Conservation (phyloP, 2,888 invertebrate genomes). For the Stenchaetothrips biformis region DNA sequence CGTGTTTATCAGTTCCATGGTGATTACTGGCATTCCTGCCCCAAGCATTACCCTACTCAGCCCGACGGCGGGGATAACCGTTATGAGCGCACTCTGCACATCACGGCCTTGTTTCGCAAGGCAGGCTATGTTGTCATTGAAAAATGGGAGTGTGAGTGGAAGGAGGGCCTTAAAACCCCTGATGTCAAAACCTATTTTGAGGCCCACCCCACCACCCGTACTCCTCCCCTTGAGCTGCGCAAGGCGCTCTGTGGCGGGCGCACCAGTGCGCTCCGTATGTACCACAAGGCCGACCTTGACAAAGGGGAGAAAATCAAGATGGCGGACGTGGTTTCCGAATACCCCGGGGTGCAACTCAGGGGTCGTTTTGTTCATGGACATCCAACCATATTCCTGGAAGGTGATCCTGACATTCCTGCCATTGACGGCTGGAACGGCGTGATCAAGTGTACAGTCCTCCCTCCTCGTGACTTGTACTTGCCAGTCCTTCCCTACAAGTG, state of each 20-base stretch:
- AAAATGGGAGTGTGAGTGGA: no score
- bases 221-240: constrained; percentile 36
- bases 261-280: constrained; percentile 32
- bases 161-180: not conserved
- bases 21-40: constrained; percentile 34
- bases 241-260: constrained; percentile 40
- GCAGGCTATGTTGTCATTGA: no score
- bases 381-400: not conserved
- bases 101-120: no score
- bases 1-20: constrained; percentile 34
- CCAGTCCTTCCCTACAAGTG: constrained; percentile 39
- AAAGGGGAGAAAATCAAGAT: not conserved
- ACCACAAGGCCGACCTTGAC: no score
- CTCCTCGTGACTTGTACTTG: constrained; percentile 31
- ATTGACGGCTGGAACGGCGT: constrained; percentile 29
- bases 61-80: no score
- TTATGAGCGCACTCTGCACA: no score
- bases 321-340: constrained; percentile 20
- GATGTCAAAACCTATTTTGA: not conserved
- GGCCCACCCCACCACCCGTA: constrained; percentile 3
- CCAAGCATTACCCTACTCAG: constrained; percentile 25
- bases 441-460: constrained; percentile 31
- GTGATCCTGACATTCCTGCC: constrained; percentile 29
- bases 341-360: no score
- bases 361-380: no score